Base-by-base conservation (phyloP, 2,113 vertebrate species). In the Gracilinanus agilis region DNA sequence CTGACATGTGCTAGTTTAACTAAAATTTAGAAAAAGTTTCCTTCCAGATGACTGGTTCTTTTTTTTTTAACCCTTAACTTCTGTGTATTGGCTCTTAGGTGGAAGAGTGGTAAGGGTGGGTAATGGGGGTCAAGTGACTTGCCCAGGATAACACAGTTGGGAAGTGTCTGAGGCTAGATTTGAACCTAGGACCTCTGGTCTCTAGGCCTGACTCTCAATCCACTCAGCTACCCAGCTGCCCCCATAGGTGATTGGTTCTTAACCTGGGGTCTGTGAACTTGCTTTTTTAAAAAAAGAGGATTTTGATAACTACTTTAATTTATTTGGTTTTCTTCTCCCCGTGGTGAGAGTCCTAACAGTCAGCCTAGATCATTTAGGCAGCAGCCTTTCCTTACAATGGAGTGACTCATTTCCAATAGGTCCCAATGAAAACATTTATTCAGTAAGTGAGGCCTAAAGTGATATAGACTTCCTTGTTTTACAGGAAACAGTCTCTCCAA, bases 401-500 rank as follows among this genome's bases (percentile, higher is more conserved):
- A 83, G 6, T 83, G 67, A 23, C 6, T 40, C n/a, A 23, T 40
- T 83, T 83, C n/a, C 67, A 83, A 83, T 40, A 83, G 67, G 6
- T 83, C 19, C 67, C 67, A 83, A 40, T 40, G 67, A 83, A 83
- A 83, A 19, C 67, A 83, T 83, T 83, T 40, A 83, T 83, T 8
- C n/a, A 83, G 67, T 83, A 83, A 83, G 53, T 90, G 90, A 95
- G 83, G 3, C 0, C 9, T n/a, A 61, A 55, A 23, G 27, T 55
- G 44, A 92, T 53, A 93, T 11, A 92, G 92, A 90, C 44, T 54
- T 53, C 49, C 53, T 91, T 56, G 40, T 34, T 94, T 95, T 83
- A 93, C 93, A 55, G 92, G 91, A 16, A 90, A 83, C 93, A n/a
- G 54, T 97, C 92, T 95, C 89, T 90, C 89, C 16, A 93, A 90